These are phyloP conservation scores for Picus viridis DNA, from an alignment of 2,797 vertebrate species.

Conservation along the genomic window DNA sequence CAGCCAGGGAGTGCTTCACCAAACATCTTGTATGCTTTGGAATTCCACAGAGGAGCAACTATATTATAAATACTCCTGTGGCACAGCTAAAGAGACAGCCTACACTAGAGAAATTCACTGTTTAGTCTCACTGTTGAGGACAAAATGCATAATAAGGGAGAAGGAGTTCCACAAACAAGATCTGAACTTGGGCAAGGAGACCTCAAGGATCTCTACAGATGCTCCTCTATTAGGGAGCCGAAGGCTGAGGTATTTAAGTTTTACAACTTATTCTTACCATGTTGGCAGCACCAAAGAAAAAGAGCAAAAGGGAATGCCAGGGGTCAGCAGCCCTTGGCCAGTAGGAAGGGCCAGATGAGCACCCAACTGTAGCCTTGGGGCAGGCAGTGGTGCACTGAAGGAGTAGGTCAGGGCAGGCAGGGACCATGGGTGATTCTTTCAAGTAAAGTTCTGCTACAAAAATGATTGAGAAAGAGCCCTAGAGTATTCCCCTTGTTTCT, in stretches of 20 bases:
- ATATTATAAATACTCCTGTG: neutral
- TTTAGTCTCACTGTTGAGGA: neutral
- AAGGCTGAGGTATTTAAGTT: neutral
- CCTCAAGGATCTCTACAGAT: fast-evolving
- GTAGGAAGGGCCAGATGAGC: neutral
- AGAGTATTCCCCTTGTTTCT: neutral
- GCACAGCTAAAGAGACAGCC: neutral
- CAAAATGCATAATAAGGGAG: neutral
- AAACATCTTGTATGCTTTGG: neutral
- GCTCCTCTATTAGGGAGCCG: neutral
- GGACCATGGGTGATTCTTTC: fast-evolving
- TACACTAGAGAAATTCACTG: neutral
- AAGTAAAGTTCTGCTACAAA: neutral
- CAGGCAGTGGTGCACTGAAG: neutral
- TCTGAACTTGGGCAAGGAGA: neutral
- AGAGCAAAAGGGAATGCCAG: neutral
- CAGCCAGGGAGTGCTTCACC: neutral
- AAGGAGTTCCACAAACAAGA: neutral
- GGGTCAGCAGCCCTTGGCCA: neutral
- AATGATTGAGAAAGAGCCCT: neutral
- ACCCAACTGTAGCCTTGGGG: neutral
- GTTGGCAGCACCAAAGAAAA: neutral
- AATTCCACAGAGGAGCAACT: neutral
- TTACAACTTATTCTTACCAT: neutral
- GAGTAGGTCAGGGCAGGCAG: neutral